A percentile compares a stretch with the other conserved stretches of the same genome.
phyloP scores from a whole-genome alignment of 1,140 invertebrate genomes.

The Drosophila baimaii region DNA sequence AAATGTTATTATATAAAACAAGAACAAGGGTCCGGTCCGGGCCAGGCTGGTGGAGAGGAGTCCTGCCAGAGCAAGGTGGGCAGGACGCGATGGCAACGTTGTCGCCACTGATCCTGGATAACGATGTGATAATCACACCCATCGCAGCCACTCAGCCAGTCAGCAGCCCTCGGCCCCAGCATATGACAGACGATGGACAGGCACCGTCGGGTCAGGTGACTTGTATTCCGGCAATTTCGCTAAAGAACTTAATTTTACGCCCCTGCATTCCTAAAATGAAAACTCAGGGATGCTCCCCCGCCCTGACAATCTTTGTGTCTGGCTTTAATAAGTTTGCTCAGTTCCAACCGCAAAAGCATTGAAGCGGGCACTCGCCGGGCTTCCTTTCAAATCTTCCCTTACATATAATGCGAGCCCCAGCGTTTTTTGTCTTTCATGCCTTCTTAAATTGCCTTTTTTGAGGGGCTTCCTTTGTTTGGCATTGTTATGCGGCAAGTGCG shows the following conservation, averaged over 20 bases:
- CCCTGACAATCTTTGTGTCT: constrained; percentile 21
- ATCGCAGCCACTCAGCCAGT: constrained; percentile 42
- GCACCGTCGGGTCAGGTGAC: constrained; percentile 59
- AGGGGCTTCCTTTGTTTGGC: constrained; percentile 21
- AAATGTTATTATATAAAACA: constrained; percentile 81
- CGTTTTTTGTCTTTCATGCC: constrained; percentile 42
- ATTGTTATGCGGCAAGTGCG: constrained; percentile 6
- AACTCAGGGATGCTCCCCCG: constrained; percentile 27
- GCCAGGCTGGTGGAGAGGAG: background rate
- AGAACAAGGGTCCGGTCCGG: constrained; percentile 32
- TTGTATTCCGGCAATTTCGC: constrained; percentile 62
- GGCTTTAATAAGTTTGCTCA: constrained; percentile 66
- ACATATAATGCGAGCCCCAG: constrained; percentile 8
- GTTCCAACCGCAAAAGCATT: constrained; percentile 34
- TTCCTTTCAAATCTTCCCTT: constrained; percentile 35
- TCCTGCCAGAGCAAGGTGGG: background rate
- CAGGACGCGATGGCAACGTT: constrained; percentile 31
- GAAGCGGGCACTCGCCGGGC: constrained; percentile 38
- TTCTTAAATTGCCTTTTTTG: constrained; percentile 45
- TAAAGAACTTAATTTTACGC: constrained; percentile 79
- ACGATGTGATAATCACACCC: constrained; percentile 80
- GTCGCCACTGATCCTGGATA: constrained; percentile 78
- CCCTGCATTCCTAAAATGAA: constrained; percentile 64
- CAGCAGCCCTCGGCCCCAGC: constrained; percentile 16
- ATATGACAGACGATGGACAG: constrained; percentile 51